phyloP scores from a whole-genome alignment of 2,113 vertebrate genomes.

The Rostratula benghalensis region DNA sequence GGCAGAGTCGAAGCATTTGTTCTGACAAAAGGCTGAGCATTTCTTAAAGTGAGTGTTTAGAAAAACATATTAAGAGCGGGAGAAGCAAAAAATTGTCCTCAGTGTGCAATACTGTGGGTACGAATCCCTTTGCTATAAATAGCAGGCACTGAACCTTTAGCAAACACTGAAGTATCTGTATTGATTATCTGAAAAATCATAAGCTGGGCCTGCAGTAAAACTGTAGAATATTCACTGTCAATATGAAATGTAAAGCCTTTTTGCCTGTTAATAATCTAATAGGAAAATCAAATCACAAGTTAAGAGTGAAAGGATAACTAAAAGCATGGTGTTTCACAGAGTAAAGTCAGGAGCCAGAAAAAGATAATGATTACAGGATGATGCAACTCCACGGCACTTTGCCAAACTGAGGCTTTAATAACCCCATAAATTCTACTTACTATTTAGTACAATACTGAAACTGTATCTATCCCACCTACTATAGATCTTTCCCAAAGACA shows the following conservation, averaged over 20 bases:
- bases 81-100: background rate
- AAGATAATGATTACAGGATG: conserved; percentile 73
- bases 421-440: conserved; percentile 21
- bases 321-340: conserved; percentile 57
- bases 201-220: background rate
- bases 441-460: background rate
- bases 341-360: conserved; percentile 64
- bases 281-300: conserved; percentile 44
- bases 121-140: background rate
- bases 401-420: conserved; percentile 53
- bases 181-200: background rate
- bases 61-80: background rate
- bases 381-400: conserved; percentile 61
- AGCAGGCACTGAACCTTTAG: background rate
- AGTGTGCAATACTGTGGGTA: background rate
- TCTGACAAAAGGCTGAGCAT: background rate
- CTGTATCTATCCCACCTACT: background rate
- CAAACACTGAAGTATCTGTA: background rate
- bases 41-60: background rate
- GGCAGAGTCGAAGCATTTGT: background rate
- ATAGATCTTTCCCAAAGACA: background rate
- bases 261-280: conserved; percentile 20
- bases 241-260: conserved; percentile 6
- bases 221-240: background rate
- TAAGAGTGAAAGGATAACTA: conserved; percentile 34